Conservation (phyloP, 2,797 vertebrate genomes). For the Telmatherina bonti region DNA sequence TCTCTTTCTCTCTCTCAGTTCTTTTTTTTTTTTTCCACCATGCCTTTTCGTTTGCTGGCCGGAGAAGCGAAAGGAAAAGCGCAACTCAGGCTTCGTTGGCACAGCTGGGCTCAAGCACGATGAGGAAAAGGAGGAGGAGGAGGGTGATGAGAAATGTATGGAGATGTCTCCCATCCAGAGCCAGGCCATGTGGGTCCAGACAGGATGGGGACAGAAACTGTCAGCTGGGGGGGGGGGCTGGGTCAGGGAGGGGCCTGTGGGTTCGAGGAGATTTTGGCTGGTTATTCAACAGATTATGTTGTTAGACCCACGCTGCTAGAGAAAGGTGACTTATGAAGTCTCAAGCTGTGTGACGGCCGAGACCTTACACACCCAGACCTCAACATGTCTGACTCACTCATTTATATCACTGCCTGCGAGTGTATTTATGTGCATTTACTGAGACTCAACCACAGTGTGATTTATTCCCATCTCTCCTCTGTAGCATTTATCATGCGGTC, state of each 20-base stretch:
- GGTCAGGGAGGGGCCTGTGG: constrained; percentile 40
- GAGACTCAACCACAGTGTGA: constrained; percentile 50
- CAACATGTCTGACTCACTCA: constrained; percentile 59
- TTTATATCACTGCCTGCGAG: constrained; percentile 44
- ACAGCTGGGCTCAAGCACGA: constrained; percentile 58
- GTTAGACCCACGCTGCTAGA: constrained; percentile 38
- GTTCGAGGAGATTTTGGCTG: constrained; percentile 47
- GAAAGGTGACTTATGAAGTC: constrained; percentile 66
- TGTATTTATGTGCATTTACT: constrained; percentile 52
- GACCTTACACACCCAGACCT: constrained; percentile 52
- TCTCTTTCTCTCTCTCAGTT: constrained; percentile 49
- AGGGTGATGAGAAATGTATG: constrained; percentile 45
- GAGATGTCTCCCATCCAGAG: constrained; percentile 56
- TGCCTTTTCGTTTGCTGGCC: constrained; percentile 62
- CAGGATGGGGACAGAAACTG: constrained; percentile 61
- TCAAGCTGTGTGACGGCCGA: constrained; percentile 51
- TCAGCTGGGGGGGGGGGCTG: constrained; percentile 43
- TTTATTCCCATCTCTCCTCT: constrained; percentile 53
- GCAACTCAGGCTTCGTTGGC: constrained; percentile 64
- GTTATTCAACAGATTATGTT: constrained; percentile 56
- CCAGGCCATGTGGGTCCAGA: constrained; percentile 61
- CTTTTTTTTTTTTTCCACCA: constrained; percentile 47
- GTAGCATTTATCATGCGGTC: constrained; percentile 53
- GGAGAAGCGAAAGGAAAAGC: constrained; percentile 62
- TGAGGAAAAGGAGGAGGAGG: constrained; percentile 29